Evolutionary conservation across 2,888 invertebrate genomes (phyloP).

Genomic region (Cremastinae sp.): DNA sequence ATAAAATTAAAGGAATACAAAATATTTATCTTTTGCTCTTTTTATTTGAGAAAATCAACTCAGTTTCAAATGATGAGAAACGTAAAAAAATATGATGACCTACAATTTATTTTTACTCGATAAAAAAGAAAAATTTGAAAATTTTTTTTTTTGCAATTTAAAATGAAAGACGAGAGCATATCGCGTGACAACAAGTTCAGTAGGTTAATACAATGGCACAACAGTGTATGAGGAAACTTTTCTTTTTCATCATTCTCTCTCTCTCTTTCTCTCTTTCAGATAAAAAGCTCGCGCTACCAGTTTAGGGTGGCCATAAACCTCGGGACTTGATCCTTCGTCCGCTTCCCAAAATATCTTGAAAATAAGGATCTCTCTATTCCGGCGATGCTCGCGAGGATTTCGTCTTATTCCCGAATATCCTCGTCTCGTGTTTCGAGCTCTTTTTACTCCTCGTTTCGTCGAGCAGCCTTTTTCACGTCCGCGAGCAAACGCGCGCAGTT

Average conservation of each 20-base stretch:
- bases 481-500: constrained; percentile 12
- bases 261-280: not conserved
- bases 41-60: too few species aligned
- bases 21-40: too few species aligned
- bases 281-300: constrained; percentile 54
- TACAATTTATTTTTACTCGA: too few species aligned
- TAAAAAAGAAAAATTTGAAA: too few species aligned
- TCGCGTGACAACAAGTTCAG: constrained; percentile 72
- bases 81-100: too few species aligned
- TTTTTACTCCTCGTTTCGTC: constrained; percentile 28
- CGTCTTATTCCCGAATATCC: constrained; percentile 36
- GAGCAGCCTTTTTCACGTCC: constrained; percentile 16
- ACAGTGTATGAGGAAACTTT: constrained; percentile 33
- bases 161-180: constrained; percentile 58
- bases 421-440: constrained; percentile 56
- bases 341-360: constrained; percentile 1
- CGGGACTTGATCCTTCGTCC: constrained; percentile 30
- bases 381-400: constrained; percentile 23
- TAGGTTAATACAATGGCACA: constrained; percentile 54
- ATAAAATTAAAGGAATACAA: too few species aligned
- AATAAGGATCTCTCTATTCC: constrained; percentile 48
- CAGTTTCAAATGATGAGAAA: too few species aligned
- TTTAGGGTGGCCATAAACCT: constrained; percentile 31
- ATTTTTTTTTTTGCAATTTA: too few species aligned
- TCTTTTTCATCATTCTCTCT: constrained; percentile 35